These are phyloP conservation scores for Drosophila macrospina DNA, from an alignment of 2,888 invertebrate genomes.

Conservation along the genomic window DNA sequence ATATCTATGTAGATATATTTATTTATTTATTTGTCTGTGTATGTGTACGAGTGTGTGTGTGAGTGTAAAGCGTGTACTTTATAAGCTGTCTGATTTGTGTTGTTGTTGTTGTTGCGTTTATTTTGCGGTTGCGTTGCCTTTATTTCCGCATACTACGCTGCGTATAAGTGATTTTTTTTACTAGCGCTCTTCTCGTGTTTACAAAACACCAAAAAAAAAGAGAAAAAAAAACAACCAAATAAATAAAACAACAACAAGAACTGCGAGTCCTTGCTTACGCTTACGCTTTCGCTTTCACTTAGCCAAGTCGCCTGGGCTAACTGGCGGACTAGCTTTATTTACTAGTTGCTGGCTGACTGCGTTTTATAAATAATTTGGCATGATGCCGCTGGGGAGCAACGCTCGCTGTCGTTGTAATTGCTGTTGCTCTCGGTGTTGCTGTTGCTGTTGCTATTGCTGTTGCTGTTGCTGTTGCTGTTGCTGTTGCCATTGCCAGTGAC, in stretches of 20 bases:
- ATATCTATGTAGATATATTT: conserved; percentile 17
- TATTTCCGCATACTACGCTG: conserved; percentile 31
- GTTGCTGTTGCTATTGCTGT: conserved; percentile 6
- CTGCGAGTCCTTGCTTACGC: conserved; percentile 31
- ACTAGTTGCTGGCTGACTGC: conserved; percentile 69
- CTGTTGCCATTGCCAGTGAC: conserved; percentile 35
- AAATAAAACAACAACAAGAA: background rate
- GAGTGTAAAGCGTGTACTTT: conserved; percentile 22
- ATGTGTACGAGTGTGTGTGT: background rate
- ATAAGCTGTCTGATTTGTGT: conserved; percentile 37
- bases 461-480: conserved; percentile 28
- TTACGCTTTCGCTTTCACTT: conserved; percentile 57
- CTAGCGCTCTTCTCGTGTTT: conserved; percentile 28
- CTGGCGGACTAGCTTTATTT: conserved; percentile 43
- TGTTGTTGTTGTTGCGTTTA: conserved; percentile 2
- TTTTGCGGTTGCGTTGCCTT: conserved; percentile 31
- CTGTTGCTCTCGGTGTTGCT: conserved; percentile 10
- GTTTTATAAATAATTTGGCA: conserved; percentile 69
- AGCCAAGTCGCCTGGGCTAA: conserved; percentile 1
- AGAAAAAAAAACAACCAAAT: background rate
- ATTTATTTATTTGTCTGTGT: background rate
- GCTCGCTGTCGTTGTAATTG: conserved; percentile 30
- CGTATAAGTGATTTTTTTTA: conserved; percentile 41
- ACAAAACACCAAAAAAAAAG: conserved; percentile 11
- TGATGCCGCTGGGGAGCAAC: conserved; percentile 61